A percentile compares a stretch with the other conserved stretches of the same genome.
phyloP scores from a whole-genome alignment of 30 jellyfish, hydroid and myxozoan species.

The Turritopsis rubra region DNA sequence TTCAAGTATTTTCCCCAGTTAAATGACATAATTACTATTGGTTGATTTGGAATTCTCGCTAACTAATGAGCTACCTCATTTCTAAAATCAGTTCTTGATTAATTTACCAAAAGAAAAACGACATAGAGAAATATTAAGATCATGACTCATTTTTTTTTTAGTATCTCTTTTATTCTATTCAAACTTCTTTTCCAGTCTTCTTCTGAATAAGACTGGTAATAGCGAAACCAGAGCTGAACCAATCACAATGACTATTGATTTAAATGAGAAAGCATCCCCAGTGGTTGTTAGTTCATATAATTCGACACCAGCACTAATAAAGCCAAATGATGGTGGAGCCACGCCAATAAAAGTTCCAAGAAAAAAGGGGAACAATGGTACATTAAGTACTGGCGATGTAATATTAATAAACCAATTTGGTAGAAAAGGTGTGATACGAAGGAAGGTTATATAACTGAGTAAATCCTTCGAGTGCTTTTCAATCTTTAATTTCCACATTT shows the following conservation, averaged over 20 bases:
- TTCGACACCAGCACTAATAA: conserved; percentile 90
- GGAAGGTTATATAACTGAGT: conserved; percentile 64
- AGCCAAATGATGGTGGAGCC: conserved; percentile 95
- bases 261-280: conserved; percentile 91
- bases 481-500: conserved; percentile 62
- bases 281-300: conserved; percentile 79
- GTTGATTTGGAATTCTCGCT: too few relatives aligned
- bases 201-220: conserved; percentile 68
- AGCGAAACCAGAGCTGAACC: conserved; percentile 72
- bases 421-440: conserved; percentile 78
- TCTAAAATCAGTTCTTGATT: too few relatives aligned
- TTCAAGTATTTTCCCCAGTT: too few relatives aligned
- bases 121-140: too few relatives aligned
- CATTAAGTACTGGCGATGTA: conserved; percentile 87
- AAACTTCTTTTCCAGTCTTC: conserved; percentile 40
- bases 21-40: too few relatives aligned
- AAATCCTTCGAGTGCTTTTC: conserved; percentile 56
- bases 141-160: too few relatives aligned
- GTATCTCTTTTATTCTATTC: not conserved
- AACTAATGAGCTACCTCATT: too few relatives aligned
- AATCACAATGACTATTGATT: conserved; percentile 57
- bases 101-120: too few relatives aligned
- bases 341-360: conserved; percentile 88
- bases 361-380: conserved; percentile 68
- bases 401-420: conserved; percentile 94